phyloP scores from a whole-genome alignment of 1,140 invertebrate genomes.

The Cyrtorhinus lividipennis region DNA sequence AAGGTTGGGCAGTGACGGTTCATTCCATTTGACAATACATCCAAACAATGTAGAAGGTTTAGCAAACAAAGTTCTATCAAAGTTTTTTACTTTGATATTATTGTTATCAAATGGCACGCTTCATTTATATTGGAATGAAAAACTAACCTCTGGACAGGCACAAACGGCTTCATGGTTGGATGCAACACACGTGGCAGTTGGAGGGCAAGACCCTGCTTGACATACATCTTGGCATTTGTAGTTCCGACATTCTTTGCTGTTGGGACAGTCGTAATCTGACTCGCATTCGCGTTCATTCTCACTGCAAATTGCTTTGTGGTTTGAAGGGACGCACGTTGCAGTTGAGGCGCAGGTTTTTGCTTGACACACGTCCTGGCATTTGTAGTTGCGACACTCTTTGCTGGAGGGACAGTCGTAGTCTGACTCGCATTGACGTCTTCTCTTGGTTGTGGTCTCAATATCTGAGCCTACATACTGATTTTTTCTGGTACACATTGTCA shows the following conservation, averaged over 20 bases:
- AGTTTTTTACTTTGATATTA: too few species aligned
- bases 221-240: slow-evolving; percentile 68
- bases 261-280: slow-evolving; percentile 51
- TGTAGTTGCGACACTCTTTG: slow-evolving; percentile 55
- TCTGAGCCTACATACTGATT: too few species aligned
- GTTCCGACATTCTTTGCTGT: slow-evolving; percentile 52
- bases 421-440: slow-evolving; percentile 59
- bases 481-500: slow-evolving; percentile 57
- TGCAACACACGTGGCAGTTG: slow-evolving; percentile 62
- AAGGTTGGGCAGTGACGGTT: neutral
- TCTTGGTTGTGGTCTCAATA: too few species aligned
- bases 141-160: slow-evolving; percentile 54
- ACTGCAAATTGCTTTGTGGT: slow-evolving; percentile 65
- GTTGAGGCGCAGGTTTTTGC: slow-evolving; percentile 53
- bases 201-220: slow-evolving; percentile 49
- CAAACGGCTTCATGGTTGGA: slow-evolving; percentile 61
- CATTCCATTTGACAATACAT: neutral
- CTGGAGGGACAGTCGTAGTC: slow-evolving; percentile 55
- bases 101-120: too few species aligned
- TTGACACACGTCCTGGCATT: slow-evolving; percentile 61
- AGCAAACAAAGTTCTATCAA: too few species aligned
- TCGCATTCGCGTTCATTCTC: slow-evolving; percentile 69
- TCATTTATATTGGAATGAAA: too few species aligned
- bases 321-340: slow-evolving; percentile 59
- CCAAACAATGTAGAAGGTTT: too few species aligned